Evolutionary conservation across 2,888 invertebrate genomes (phyloP), one percentile per base, ranked within the genome.

Genomic region (Melipona bicolor): DNA sequence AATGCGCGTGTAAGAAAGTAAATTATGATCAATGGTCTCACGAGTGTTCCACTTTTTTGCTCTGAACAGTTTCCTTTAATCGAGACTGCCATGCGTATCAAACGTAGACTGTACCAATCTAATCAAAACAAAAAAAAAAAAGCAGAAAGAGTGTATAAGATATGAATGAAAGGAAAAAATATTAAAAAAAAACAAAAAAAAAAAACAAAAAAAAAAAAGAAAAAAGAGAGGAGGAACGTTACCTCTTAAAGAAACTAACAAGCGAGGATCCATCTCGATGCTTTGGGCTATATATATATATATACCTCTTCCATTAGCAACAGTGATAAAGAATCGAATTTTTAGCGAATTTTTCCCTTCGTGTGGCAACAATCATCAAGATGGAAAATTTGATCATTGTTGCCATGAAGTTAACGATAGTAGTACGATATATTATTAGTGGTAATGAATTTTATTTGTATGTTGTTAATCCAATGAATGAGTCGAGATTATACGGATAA

Each of bases 61-160:
- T 83, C 82, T 92, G 91, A 90, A 92, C 93, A 93, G 93, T 93
- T 89, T 77, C 91, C 87, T 94, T 76, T 76, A 80, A 77, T 78
- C 62, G 84, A 94, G 93, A 94, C 94, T 94, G 93, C 93, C 92
- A 93, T 92, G 93, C 93, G 93, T 93, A 94, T 94, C 94, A 94
- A 94, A 94, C 92, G 92, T 94, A 94, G 94, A 94, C 94, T 94
- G 94, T 94, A 94, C 91, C 93, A 94, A 94, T 94, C 94, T 94
- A 94, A 94, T 94, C 94, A 94, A 94, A 94, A 94, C 84, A 88
- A 88, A 88, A 83, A 82, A 82, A 76, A 62, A 76, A 62, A 77
- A 50, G 54, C 50, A 74, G 79, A 79, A 78, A 62, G 82, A 87
- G 79, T 43, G 73, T 80, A 80, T 79, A 72, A 80, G 69, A 80